Base-by-base conservation (phyloP, 2,797 vertebrate genomes). In the Pseudochromis fuscus region DNA sequence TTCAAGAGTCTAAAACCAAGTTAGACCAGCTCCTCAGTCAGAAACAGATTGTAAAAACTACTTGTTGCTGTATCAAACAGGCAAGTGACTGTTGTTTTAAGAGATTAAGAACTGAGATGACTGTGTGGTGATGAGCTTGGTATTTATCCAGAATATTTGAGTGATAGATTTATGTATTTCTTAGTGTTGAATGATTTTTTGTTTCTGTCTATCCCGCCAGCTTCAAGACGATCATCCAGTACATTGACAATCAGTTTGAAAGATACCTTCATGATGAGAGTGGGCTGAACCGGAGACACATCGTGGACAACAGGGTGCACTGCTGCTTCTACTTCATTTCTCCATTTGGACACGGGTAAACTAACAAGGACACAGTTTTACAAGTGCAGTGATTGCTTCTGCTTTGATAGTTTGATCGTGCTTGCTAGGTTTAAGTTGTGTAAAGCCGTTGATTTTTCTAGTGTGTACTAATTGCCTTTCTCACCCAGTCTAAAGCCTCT, bases 271-370 rank as follows among this genome's bases (percentile, higher is more conserved):
- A 99, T 0, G 98, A 99, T 24, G 98, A 99, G 92, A 99, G 97
- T 25, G 98, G 98, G 13, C 84, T 99, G 84, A 99, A 99, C 91
- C 91, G 97, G 46, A 93, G 97, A 10, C 98, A 99, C 86, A 99
- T 99, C 33, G 89, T 98, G 65, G 98, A 99, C 82, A 99, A 99
- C 90, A 89, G 98, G 3, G 97, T 99, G 72, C 98, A 99, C 84
- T 99, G 98, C 91, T 99, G 98, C 91, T 99, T 99, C 89, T 99
- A 99, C 90, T 99, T 99, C 79, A 98, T 99, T 82, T 99, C 98
- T 16, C 97, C 98, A 0, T 96, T 99, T 82, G 97, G 98, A 50
- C 98, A 99, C 1, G 97, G 98, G 98, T 99, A 90, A 87, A 33
- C n/a, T 21, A 35, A 59, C 42, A 61, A 24, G 59, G 19, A 50